Conservation (phyloP, 1,140 invertebrate genomes). For the Euura lappo region DNA sequence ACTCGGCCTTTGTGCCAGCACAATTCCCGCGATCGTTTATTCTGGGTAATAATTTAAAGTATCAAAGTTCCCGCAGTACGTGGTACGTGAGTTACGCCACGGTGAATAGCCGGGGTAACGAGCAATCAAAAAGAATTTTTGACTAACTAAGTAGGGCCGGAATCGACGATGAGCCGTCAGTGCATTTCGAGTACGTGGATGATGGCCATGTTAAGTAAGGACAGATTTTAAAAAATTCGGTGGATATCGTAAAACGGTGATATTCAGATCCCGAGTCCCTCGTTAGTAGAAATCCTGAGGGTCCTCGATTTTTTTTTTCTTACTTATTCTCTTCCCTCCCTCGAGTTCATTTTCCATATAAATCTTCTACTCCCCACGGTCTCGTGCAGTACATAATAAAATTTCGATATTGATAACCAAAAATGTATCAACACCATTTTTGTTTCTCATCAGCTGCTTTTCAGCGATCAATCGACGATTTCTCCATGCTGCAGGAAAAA, state of each 20-base stretch:
- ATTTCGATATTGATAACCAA: no score
- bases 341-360: no score
- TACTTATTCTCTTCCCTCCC: neutral
- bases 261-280: neutral
- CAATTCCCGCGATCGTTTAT: no score
- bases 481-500: no score
- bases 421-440: no score
- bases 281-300: constrained; percentile 1
- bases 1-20: no score
- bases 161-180: neutral
- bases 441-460: no score
- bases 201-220: neutral
- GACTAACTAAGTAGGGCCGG: neutral
- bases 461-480: no score
- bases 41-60: neutral
- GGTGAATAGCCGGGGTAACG: neutral
- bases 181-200: neutral
- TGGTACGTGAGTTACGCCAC: constrained; percentile 38
- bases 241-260: neutral
- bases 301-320: neutral
- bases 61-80: constrained; percentile 33
- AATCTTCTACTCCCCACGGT: no score
- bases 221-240: neutral
- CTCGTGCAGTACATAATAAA: no score
- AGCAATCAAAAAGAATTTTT: constrained; percentile 1